Base-by-base conservation (phyloP, 2,888 invertebrate genomes). In the Tethea ocularis region DNA sequence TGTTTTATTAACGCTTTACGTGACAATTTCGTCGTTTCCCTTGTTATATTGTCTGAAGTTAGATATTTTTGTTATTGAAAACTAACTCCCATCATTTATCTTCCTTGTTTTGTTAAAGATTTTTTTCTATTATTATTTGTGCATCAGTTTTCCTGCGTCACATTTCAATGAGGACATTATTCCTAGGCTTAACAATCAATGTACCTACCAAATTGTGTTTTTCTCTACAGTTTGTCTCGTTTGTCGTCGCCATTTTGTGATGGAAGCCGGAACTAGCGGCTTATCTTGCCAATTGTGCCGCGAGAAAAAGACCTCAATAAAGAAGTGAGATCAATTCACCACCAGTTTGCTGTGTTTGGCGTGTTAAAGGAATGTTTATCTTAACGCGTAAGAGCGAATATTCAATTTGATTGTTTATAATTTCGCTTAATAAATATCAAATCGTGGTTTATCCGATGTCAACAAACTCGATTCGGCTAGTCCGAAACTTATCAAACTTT, bases 351-450 rank as follows among this genome's bases (percentile, higher is more conserved):
- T 20, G 20, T 46, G 2, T n/a, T 15, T n/a, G 3, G 7, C 1
- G 46, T 20, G 20, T 17, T 20, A 20, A 46, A 20, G 46, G 10
- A 10, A 46, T 41, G n/a, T 38, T 38, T 38, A 15, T 15, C 2
- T 38, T 38, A 8, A 38, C 38, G 15, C 15, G n/a, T n/a, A n/a
- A 13, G 3, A 38, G 38, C 38, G 38, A 7, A 20, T 20, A 10
- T 20, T 46, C 7, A 20, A 20, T 7, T 10, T n/a, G 7, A 46
- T 46, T 46, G 17, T 46, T 46, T 20, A 5, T 29, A 26, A 53
- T 29, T 29, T 29, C 20, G 29, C 26, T 26, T 24, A n/a, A 52
- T 52, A 52, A 26, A 52, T 52, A 52, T 52, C 22, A 52, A 52
- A 52, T 20, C 46, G 20, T 15, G 52, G 26, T 52, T 52, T 52